Base-by-base conservation (phyloP, 2,797 vertebrate genomes). In the Poecilia velifera region DNA sequence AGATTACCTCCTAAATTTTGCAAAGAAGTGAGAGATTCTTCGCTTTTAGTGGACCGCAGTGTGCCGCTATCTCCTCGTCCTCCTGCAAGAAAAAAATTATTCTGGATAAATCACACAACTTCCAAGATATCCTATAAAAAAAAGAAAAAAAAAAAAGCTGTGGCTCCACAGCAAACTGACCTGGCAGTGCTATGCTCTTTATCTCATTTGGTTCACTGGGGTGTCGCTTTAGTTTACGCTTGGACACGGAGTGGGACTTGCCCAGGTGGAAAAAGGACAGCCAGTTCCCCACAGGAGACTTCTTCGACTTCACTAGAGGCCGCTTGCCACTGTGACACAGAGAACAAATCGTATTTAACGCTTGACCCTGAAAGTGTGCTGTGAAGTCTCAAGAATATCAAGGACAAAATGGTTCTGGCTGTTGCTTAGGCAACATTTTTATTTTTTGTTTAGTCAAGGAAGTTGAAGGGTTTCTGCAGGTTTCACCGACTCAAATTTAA, bases 241-340 rank as follows among this genome's bases (percentile, higher is more conserved):
- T 98, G 77, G 97, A 96, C 79, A 97, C 0, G n/a, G 95, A 94
- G 74, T 96, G 95, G 4, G 98, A 98, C 83, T 98, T 99, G 13
- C 98, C 97, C 92, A 99, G 91, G 92, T 97, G 98, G 94, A 99
- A 99, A 92, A 99, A 99, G 41, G 98, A 98, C 59, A 97, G 96
- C 98, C 97, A 99, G 89, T 97, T 98, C 84, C 98, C 98, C 71
- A 98, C 98, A 0, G 98, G 98, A 49, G 98, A 99, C 34, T 98
- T 99, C 92, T 99, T 99, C 83, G 96, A 94, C 93, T 98, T 99
- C 82, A 89, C 95, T 73, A 97, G 96, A 55, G 96, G 95, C 34
- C 98, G 96, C 92, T 98, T 99, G 82, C 95, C 96, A 88, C n/a
- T 82, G 81, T 9, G 59, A 88, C 73, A 90, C 49, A 91, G 72